A percentile compares a stretch with the other conserved stretches of the same genome.
Conservation (phyloP, 2,113 vertebrate species). For the Percina caprodes region DNA sequence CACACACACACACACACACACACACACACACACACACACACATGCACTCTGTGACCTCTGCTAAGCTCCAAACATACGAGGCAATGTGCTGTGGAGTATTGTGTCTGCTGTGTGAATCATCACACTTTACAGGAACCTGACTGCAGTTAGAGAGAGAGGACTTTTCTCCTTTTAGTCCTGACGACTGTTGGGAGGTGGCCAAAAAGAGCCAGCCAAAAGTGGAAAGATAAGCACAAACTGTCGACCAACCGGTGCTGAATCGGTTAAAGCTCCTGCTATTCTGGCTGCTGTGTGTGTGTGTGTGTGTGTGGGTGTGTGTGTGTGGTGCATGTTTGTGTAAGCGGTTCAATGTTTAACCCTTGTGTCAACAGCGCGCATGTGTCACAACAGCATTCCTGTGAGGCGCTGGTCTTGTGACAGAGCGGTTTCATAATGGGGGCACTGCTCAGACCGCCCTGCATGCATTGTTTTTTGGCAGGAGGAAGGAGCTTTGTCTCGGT, state of each 20-base stretch:
- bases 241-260: slow-evolving; percentile 51
- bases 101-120: slow-evolving; percentile 69
- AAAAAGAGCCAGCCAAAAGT: slow-evolving; percentile 36
- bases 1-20: slow-evolving; percentile 41
- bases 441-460: slow-evolving; percentile 25
- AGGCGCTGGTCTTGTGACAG: slow-evolving; percentile 74
- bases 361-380: slow-evolving; percentile 76
- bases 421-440: slow-evolving; percentile 72
- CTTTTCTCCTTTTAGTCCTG: slow-evolving; percentile 19
- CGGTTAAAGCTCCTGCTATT: slow-evolving; percentile 72
- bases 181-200: slow-evolving; percentile 61
- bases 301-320: slow-evolving; percentile 49
- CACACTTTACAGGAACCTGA: slow-evolving; percentile 69
- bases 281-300: slow-evolving; percentile 63
- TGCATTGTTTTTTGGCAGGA: slow-evolving; percentile 55
- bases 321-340: slow-evolving; percentile 31
- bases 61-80: slow-evolving; percentile 42
- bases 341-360: slow-evolving; percentile 78
- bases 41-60: slow-evolving; percentile 66
- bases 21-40: slow-evolving; percentile 41
- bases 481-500: slow-evolving; percentile 36
- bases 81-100: slow-evolving; percentile 42
- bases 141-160: slow-evolving; percentile 38
- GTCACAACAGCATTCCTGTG: slow-evolving; percentile 80
- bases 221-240: slow-evolving; percentile 71